Evolutionary conservation across 1,140 invertebrate genomes (phyloP).

Genomic region (Adoxophyes honmai): DNA sequence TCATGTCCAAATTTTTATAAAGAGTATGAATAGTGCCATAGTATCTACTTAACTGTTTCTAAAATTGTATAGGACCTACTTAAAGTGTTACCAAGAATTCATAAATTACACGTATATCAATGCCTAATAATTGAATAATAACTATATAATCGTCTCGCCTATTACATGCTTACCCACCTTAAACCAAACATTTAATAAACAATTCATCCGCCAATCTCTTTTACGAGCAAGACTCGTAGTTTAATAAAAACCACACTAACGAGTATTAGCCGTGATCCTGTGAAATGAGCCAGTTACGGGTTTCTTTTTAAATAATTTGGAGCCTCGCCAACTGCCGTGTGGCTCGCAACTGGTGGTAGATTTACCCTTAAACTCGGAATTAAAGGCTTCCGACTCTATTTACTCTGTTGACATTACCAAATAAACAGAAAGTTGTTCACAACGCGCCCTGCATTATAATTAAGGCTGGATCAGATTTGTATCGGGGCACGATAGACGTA

Average conservation of each 20-base stretch:
- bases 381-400: slow-evolving; percentile 35
- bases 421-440: slow-evolving; percentile 1
- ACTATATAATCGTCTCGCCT: too few species aligned
- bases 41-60: too few species aligned
- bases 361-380: slow-evolving; percentile 45
- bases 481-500: neutral
- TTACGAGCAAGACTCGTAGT: neutral
- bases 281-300: slow-evolving; percentile 49
- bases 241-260: slow-evolving; percentile 9
- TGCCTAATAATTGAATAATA: too few species aligned
- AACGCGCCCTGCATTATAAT: neutral
- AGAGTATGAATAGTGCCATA: too few species aligned
- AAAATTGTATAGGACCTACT: too few species aligned
- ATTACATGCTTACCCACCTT: too few species aligned
- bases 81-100: too few species aligned
- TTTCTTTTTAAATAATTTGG: slow-evolving; percentile 72
- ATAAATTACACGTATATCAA: too few species aligned
- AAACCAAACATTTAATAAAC: too few species aligned
- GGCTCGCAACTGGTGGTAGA: slow-evolving; percentile 63
- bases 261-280: slow-evolving; percentile 48
- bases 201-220: neutral
- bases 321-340: slow-evolving; percentile 39
- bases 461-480: neutral
- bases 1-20: too few species aligned
- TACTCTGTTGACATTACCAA: slow-evolving; percentile 18